Evolutionary conservation across 2,113 vertebrate species (phyloP).

Genomic region (Saccopteryx leptura): DNA sequence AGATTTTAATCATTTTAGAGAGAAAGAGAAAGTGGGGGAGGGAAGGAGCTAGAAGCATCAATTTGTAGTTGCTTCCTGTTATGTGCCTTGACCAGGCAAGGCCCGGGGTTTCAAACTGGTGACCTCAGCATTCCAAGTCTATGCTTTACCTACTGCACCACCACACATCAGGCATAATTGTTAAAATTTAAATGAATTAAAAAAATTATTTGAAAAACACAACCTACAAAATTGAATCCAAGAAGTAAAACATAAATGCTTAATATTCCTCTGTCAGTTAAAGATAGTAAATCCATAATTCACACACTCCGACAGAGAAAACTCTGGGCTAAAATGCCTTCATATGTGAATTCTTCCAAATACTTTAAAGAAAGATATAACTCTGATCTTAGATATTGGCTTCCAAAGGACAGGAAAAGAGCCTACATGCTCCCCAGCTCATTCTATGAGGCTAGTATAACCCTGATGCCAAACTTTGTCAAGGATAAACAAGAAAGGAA

Average conservation of each 20-base stretch:
- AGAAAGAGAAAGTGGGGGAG: too few species aligned
- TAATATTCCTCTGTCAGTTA: conserved; percentile 33
- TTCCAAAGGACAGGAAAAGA: conserved; percentile 48
- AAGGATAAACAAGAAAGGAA: conserved; percentile 77
- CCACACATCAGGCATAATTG: neutral
- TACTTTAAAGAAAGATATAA: conserved; percentile 44
- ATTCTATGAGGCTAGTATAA: conserved; percentile 50
- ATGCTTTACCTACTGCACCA: too few species aligned
- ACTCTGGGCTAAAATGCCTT: conserved; percentile 62
- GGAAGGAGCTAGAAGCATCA: too few species aligned
- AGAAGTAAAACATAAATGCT: conserved; percentile 28
- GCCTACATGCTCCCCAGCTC: conserved; percentile 52
- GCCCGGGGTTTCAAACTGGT: too few species aligned
- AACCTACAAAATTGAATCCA: neutral
- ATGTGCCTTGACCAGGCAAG: too few species aligned
- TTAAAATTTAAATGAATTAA: conserved; percentile 18
- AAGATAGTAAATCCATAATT: conserved; percentile 66
- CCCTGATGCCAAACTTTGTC: conserved; percentile 63
- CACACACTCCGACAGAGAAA: conserved; percentile 59
- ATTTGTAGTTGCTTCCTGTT: too few species aligned
- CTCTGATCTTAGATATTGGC: neutral
- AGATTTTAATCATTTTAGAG: too few species aligned
- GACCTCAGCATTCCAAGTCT: too few species aligned
- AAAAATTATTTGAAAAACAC: conserved; percentile 31
- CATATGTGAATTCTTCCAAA: conserved; percentile 59